Conservation (phyloP, 2,113 vertebrate species). For the Microcebus jonahi region DNA sequence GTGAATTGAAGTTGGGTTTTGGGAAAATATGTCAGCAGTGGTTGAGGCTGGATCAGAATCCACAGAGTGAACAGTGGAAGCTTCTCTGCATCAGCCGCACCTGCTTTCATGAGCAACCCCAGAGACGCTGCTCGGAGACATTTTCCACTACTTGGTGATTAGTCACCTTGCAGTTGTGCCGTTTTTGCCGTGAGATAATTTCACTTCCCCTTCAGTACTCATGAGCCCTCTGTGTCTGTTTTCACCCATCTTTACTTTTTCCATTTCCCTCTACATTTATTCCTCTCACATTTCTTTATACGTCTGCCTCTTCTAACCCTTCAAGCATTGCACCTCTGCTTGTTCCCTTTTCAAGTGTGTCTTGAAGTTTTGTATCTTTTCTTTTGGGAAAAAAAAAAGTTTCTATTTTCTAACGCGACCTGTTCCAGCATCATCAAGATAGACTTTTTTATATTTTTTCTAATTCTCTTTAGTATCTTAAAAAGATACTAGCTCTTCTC, state of each 20-base stretch:
- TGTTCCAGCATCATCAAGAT: neutral
- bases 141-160: neutral
- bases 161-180: neutral
- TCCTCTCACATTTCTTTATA: neutral
- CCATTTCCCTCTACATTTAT: neutral
- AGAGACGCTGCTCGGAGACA: neutral
- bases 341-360: conserved; percentile 33
- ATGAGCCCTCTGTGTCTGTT: neutral
- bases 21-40: neutral
- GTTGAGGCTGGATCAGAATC: neutral
- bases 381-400: neutral
- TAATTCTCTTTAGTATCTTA: neutral
- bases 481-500: neutral
- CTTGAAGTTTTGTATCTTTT: neutral
- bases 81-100: neutral
- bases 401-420: neutral
- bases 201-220: neutral
- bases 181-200: neutral
- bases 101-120: neutral
- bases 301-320: neutral
- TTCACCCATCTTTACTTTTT: neutral
- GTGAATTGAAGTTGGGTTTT: neutral
- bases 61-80: neutral
- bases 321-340: neutral
- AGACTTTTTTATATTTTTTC: neutral